A percentile compares a stretch with the other conserved stretches of the same genome.
These are phyloP conservation scores for Bombus difficillimus DNA, from an alignment of 1,140 invertebrate species.

Conservation along the genomic window DNA sequence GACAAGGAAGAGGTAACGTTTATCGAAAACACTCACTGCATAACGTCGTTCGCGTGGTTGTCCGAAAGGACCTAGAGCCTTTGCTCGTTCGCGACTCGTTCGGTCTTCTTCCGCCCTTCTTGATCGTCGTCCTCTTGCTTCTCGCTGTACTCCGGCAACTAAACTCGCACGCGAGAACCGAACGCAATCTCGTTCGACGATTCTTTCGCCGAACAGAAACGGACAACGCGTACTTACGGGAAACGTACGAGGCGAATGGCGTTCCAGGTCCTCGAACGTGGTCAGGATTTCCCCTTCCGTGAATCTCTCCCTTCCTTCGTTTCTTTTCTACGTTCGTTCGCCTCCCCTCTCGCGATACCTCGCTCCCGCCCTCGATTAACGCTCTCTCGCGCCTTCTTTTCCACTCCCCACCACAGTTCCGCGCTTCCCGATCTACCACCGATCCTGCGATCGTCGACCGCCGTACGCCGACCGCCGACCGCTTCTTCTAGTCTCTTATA, in stretches of 20 bases:
- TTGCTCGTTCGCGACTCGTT: neutral
- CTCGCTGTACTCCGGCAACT: neutral
- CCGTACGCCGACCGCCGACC: neutral
- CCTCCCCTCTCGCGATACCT: slow-evolving; percentile 13
- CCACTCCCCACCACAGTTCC: neutral
- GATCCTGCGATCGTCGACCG: neutral
- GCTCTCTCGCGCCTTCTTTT: neutral
- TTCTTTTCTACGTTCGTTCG: slow-evolving; percentile 5
- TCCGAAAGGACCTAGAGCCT: neutral
- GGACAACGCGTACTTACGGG: slow-evolving; percentile 57
- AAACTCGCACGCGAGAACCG: neutral
- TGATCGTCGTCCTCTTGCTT: neutral
- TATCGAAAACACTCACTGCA: slow-evolving; percentile 63
- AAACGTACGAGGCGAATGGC: slow-evolving; percentile 63
- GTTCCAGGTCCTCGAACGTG: slow-evolving; percentile 72
- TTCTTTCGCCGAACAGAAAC: slow-evolving; percentile 68
- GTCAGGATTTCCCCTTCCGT: slow-evolving; percentile 69
- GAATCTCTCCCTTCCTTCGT: slow-evolving; percentile 24
- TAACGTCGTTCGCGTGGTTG: slow-evolving; percentile 16
- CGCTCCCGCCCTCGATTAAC: neutral
- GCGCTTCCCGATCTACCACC: neutral
- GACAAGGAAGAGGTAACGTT: neutral
- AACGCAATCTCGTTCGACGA: slow-evolving; percentile 34
- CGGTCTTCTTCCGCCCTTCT: no score
- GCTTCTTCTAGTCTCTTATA: neutral